A percentile compares a stretch with the other conserved stretches of the same genome.
Conservation (phyloP, 2,888 invertebrate genomes). For the Drosophila subquinaria region DNA sequence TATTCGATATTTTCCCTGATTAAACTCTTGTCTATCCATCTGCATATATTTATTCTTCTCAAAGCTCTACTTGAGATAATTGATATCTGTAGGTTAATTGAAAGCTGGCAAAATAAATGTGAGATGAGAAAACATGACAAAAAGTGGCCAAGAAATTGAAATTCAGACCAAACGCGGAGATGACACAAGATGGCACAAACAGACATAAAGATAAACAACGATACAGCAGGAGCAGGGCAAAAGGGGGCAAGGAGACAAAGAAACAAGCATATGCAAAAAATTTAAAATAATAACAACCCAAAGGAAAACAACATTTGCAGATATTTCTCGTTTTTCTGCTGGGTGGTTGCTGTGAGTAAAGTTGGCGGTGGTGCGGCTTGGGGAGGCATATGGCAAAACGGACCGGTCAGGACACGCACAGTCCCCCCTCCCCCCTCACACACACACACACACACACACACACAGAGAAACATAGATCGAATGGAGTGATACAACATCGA, state of each 20-base stretch:
- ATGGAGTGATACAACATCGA: constrained; percentile 73
- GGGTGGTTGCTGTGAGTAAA: constrained; percentile 31
- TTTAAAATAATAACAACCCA: constrained; percentile 81
- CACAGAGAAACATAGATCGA: constrained; percentile 61
- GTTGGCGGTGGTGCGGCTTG: neutral
- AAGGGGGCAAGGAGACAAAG: constrained; percentile 13
- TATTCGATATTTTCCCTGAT: neutral
- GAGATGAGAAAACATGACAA: constrained; percentile 17
- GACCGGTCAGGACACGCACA: constrained; percentile 69
- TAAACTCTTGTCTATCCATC: neutral
- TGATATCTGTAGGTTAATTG: constrained; percentile 24
- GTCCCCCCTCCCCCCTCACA: constrained; percentile 7
- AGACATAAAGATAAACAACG: constrained; percentile 11
- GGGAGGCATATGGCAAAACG: constrained; percentile 38
- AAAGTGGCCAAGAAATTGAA: constrained; percentile 30
- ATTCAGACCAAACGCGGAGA: constrained; percentile 9
- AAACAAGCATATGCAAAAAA: constrained; percentile 67
- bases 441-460: constrained; percentile 31
- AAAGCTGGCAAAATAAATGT: constrained; percentile 21
- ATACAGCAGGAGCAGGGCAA: neutral
- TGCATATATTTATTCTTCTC: no score
- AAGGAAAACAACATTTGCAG: constrained; percentile 82
- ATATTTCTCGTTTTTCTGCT: constrained; percentile 58
- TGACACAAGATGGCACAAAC: constrained; percentile 25
- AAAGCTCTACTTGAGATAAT: constrained; percentile 10